Evolutionary conservation across 2,888 invertebrate species (phyloP), one percentile per base, ranked within the genome.

Genomic region (Heteromyza rotundicornis): DNA sequence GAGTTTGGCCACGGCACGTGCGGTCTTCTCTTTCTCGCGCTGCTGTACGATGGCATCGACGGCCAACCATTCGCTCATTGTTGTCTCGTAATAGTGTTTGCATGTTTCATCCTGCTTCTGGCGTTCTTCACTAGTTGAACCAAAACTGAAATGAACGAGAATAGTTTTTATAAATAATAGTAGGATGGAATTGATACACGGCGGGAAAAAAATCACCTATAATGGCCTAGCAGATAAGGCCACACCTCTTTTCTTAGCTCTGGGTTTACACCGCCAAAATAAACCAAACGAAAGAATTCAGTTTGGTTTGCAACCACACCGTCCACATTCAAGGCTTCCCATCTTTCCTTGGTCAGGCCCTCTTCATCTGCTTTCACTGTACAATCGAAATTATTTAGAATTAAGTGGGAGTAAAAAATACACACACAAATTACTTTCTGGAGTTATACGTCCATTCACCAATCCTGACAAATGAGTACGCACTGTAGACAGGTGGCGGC

Each of bases 11-110:
- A 94, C 89, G 44, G 94, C 94, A 10, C 90, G 90, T 0, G 94
- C 94, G 64, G 93, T 92, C 49, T 89, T 90, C 79, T 94, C 94
- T 64, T 90, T 89, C 73, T 95, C 94, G 7, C 89, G 83, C 77
- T 94, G 92, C 54, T 89, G 84, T 0, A 96, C 94, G 65, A 96
- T 95, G 0, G 95, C 95, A 78, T 98, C 97, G 0, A 96, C 94
- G 0, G 95, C 95, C 63, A 95, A 82, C 97, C 97, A 97, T 80
- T 96, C 96, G 0, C 95, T 94, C 92, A 96, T 94, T 1, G 92
- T 92, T 5, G 91, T 91, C 82, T 96, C 95, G 73, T 95, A 96
- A 63, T 89, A 88, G 49, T 91, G 89, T 63, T 89, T 88, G 47
- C 90, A 89, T 47, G 87, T 86, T 63, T 86, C 85, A 70, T 91